Conservation (phyloP, 2,113 vertebrate species). For the Oncorhynchus masou region DNA sequence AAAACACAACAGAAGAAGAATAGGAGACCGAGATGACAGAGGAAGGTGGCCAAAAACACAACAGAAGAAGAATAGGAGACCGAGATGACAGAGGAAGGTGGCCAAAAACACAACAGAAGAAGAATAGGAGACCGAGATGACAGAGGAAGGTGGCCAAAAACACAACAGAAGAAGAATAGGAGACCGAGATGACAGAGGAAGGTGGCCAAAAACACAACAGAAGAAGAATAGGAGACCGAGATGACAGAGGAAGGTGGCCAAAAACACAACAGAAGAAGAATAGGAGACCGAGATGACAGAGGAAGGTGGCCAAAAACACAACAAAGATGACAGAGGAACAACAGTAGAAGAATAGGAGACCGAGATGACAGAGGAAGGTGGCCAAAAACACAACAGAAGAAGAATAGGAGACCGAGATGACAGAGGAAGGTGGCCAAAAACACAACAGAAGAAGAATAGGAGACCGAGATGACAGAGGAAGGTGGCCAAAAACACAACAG, state of each 20-base stretch:
- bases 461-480: slow-evolving; percentile 51
- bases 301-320: slow-evolving; percentile 39
- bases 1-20: slow-evolving; percentile 36
- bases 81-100: slow-evolving; percentile 47
- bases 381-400: slow-evolving; percentile 37
- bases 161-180: slow-evolving; percentile 37
- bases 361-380: slow-evolving; percentile 47
- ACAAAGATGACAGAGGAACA: no score
- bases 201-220: slow-evolving; percentile 40
- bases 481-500: slow-evolving; percentile 40
- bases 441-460: slow-evolving; percentile 37
- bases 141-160: slow-evolving; percentile 39
- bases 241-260: slow-evolving; percentile 42
- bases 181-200: slow-evolving; percentile 51
- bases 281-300: slow-evolving; percentile 50
- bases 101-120: slow-evolving; percentile 37
- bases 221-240: slow-evolving; percentile 43
- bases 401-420: slow-evolving; percentile 46
- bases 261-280: slow-evolving; percentile 36
- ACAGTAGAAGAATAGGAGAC: slow-evolving; percentile 40
- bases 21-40: slow-evolving; percentile 50
- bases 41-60: slow-evolving; percentile 39
- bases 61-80: slow-evolving; percentile 42
- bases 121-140: slow-evolving; percentile 46
- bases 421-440: slow-evolving; percentile 39